Evolutionary conservation across 2,797 vertebrate species (phyloP).

Genomic region (Paguma larvata): DNA sequence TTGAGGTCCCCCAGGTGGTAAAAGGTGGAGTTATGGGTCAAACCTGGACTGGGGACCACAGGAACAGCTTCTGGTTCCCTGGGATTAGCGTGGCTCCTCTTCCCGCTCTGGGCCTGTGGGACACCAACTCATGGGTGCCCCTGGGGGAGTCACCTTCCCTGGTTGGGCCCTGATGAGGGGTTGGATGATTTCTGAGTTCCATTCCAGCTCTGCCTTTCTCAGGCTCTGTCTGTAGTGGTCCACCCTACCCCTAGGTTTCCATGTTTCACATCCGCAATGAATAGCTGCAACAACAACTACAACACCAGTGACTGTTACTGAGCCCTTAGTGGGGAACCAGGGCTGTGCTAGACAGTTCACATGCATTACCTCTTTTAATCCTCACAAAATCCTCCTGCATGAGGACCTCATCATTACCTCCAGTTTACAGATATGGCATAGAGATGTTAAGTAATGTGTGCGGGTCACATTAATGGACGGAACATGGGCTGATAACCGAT

Average conservation of each 20-base stretch:
- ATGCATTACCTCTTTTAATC: neutral
- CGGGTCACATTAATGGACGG: neutral
- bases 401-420: neutral
- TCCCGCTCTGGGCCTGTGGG: neutral
- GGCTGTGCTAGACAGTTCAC: neutral
- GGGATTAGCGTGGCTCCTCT: rapidly evolving
- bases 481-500: neutral
- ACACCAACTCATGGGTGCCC: neutral
- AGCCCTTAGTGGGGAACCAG: neutral
- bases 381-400: neutral
- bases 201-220: neutral
- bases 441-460: neutral
- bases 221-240: neutral
- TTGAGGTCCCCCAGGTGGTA: neutral
- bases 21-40: neutral
- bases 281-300: too few species aligned
- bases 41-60: neutral
- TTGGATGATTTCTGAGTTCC: neutral
- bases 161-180: neutral
- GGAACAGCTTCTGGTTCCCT: neutral
- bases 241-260: neutral
- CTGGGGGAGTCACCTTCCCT: neutral
- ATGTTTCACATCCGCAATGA: neutral
- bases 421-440: neutral
- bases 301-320: neutral